Conservation (phyloP, 2,797 vertebrate species). For the Mastacembelus armatus region DNA sequence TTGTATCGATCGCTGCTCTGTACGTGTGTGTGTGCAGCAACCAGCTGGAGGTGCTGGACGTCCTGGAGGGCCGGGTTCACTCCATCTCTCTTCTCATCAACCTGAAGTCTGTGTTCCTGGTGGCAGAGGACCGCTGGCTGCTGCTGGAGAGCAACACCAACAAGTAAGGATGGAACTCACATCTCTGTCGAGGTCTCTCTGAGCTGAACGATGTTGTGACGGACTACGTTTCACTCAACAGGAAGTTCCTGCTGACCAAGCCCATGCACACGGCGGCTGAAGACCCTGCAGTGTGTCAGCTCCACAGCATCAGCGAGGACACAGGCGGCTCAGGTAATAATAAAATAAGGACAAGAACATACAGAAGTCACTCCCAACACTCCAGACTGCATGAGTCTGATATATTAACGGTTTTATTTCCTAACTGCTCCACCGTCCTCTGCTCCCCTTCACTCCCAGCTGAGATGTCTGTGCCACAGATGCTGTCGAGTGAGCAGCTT, state of each 20-base stretch:
- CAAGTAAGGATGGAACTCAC: conserved; percentile 77
- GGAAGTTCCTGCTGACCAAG: conserved; percentile 96
- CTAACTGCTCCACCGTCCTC: background rate
- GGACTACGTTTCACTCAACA: conserved; percentile 56
- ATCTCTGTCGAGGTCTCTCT: background rate
- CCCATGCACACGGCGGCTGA: conserved; percentile 86
- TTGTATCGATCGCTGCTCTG: background rate
- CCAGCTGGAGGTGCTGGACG: conserved; percentile 91
- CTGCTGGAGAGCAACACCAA: conserved; percentile 90
- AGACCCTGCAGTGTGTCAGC: conserved; percentile 89
- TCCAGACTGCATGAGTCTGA: background rate
- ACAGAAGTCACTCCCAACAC: background rate
- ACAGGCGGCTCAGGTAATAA: conserved; percentile 86
- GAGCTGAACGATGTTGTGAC: rapidly evolving
- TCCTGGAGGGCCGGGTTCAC: conserved; percentile 90
- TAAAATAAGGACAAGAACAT: too few relatives aligned
- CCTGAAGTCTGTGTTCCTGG: conserved; percentile 90
- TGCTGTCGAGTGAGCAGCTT: conserved; percentile 89
- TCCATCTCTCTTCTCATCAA: conserved; percentile 92
- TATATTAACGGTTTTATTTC: too few relatives aligned
- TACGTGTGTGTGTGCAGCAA: conserved; percentile 77
- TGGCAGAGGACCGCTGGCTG: conserved; percentile 95
- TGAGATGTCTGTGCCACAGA: conserved; percentile 80
- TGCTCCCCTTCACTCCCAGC: conserved; percentile 61
- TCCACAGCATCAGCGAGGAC: conserved; percentile 91